Base-by-base conservation (phyloP, 30 jellyfish, hydroid and myxozoan species). In the Aurelia sp. region DNA sequence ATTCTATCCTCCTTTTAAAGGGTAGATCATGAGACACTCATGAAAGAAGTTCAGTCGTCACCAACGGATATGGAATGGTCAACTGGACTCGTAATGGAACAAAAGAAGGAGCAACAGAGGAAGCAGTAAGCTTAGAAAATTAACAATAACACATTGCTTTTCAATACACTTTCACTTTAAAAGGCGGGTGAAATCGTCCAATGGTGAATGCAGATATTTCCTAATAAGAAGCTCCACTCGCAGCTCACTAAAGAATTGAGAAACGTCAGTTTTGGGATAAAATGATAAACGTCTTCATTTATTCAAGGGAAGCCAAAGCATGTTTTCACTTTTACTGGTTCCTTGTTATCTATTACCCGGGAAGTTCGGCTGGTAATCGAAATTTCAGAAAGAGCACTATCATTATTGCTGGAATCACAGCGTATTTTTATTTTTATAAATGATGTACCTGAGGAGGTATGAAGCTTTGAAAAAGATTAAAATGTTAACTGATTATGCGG, bases 11-110 rank as follows among this genome's bases (percentile, higher is more conserved):
- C 8, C 30, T 18, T 23, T 30, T 53, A 9, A 74, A 82, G 92
- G 48, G 62, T 33, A 11, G 66, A 60, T 23, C 75, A 84, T 62
- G 87, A 62, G 23, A 86, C 73, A 16, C 41, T 84, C 16, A 19
- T 71, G 81, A 84, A 84, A 62, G 87, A 72, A 15, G 79, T 84
- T n/a, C 69, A 20, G 15, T 17, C 86, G 9, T 66, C 78, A 12
- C 37, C 74, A 33, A 51, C 66, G 13, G 93, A 84, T 72, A 82
- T 84, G 16, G 82, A 84, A 48, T 55, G 73, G 67, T 58, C 93
- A 27, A 84, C 93, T 13, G 66, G 79, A 44, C 60, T 84, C 73
- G 18, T 84, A 40, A 66, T 18, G 20, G 91, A 82, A 40, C 69
- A 69, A 30, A 64, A 63, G 21, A 12, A 17, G 23, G 53, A 27